These are phyloP conservation scores for Cactoblastis cactorum DNA, from an alignment of 2,888 invertebrate genomes.

Conservation along the genomic window DNA sequence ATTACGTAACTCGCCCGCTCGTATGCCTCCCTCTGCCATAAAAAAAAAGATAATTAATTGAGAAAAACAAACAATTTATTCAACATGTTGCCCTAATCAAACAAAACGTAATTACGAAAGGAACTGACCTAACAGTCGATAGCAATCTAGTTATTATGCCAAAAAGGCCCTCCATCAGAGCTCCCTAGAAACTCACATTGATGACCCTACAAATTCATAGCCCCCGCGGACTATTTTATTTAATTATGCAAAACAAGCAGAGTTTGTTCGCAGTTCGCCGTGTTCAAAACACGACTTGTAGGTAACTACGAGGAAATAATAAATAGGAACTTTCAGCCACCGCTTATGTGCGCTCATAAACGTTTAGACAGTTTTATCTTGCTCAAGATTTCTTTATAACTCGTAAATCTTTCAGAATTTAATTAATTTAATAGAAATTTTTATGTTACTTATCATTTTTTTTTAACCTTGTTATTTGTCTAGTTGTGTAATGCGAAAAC, in stretches of 20 bases:
- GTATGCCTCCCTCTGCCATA: too few relatives aligned
- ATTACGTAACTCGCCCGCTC: too few relatives aligned
- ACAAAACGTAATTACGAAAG: too few relatives aligned
- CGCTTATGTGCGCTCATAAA: background rate
- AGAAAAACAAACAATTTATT: too few relatives aligned
- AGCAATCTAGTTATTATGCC: background rate
- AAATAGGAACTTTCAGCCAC: slow-evolving; percentile 3
- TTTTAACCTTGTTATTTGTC: too few relatives aligned
- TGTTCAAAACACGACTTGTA: background rate
- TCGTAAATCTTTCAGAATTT: too few relatives aligned
- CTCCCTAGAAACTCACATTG: background rate
- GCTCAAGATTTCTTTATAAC: too few relatives aligned
- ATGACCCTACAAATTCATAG: slow-evolving; percentile 14
- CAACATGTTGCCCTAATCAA: too few relatives aligned
- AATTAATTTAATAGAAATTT: too few relatives aligned
- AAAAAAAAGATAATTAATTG: too few relatives aligned
- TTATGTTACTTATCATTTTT: too few relatives aligned
- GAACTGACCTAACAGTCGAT: background rate
- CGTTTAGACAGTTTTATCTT: background rate
- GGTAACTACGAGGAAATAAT: slow-evolving; percentile 10
- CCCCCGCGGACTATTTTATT: slow-evolving; percentile 17
- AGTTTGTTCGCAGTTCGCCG: slow-evolving; percentile 13
- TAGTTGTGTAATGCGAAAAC: too few relatives aligned
- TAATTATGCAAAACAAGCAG: slow-evolving; percentile 18
- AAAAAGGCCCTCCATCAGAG: background rate